Evolutionary conservation across 2,113 vertebrate genomes (phyloP).

Genomic region (Melanocharis versteri): DNA sequence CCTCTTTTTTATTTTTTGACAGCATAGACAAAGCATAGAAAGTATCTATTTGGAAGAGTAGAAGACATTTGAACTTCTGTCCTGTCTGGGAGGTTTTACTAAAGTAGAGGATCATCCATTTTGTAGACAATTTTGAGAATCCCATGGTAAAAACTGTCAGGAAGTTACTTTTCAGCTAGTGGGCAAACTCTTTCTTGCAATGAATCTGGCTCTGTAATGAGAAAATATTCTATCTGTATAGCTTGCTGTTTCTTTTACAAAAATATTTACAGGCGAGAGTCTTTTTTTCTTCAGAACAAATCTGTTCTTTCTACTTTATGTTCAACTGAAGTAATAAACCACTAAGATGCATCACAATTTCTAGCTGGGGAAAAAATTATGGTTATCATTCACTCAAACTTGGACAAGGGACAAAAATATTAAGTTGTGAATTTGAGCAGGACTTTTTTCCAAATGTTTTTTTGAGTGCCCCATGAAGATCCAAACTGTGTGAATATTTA

Average conservation of each 20-base stretch:
- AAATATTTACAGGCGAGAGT: background rate
- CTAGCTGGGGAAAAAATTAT: background rate
- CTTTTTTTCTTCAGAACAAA: background rate
- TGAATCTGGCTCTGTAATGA: constrained; percentile 3
- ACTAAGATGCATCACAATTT: background rate
- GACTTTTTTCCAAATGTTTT: background rate
- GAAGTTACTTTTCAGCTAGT: background rate
- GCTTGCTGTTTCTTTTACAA: background rate
- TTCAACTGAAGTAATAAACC: background rate
- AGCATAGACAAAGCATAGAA: background rate
- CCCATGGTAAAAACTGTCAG: background rate
- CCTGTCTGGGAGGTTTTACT: background rate
- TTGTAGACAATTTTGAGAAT: background rate
- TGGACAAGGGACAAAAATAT: background rate
- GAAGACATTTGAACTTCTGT: background rate
- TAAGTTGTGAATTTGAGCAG: background rate
- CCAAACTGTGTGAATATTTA: no score
- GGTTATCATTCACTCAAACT: background rate
- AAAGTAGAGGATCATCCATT: background rate
- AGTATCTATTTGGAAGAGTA: background rate
- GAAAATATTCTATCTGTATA: background rate
- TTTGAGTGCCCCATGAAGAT: background rate
- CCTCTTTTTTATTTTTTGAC: background rate
- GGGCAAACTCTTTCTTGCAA: background rate
- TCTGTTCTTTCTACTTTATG: background rate